phyloP scores from a whole-genome alignment of 2,113 vertebrate species.

The Axis porcinus region DNA sequence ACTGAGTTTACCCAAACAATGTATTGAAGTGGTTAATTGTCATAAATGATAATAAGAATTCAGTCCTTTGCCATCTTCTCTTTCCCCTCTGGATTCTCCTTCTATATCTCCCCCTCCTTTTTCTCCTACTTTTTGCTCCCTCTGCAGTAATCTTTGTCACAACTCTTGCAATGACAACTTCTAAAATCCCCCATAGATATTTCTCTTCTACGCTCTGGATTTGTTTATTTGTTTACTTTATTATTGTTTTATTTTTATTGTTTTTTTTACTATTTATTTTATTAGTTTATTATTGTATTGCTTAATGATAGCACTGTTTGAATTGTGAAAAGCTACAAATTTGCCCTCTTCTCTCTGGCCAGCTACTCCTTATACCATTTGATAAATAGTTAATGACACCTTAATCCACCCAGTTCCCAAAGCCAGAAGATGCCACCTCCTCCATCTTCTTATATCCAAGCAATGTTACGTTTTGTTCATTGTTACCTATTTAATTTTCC shows the following conservation, averaged over 20 bases:
- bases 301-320: not conserved
- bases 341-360: not conserved
- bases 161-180: not conserved
- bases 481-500: not conserved
- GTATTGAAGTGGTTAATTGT: not conserved
- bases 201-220: not conserved
- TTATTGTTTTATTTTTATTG: no score
- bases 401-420: not conserved
- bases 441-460: not conserved
- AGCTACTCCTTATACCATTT: not conserved
- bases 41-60: not conserved
- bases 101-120: not conserved
- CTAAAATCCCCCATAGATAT: not conserved
- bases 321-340: not conserved
- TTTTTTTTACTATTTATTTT: no score
- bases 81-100: not conserved
- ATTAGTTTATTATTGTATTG: not conserved
- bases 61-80: not conserved
- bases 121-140: not conserved
- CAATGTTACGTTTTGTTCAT: not conserved
- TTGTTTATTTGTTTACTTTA: not conserved
- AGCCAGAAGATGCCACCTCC: not conserved
- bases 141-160: not conserved
- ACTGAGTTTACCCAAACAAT: not conserved
- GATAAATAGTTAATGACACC: not conserved